Conservation (phyloP, 2,888 invertebrate genomes). For the Drosophila nigricruria region DNA sequence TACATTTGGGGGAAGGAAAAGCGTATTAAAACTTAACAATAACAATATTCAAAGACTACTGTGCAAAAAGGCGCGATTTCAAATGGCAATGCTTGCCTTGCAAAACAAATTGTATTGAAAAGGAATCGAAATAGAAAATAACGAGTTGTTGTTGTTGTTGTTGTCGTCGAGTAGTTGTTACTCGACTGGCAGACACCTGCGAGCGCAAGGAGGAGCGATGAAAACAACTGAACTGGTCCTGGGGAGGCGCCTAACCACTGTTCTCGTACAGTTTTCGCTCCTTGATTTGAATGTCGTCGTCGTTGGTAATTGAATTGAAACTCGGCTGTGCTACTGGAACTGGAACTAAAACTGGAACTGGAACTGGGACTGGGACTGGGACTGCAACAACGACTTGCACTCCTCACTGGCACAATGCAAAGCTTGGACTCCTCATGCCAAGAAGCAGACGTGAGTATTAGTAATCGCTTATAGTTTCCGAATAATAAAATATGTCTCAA, state of each 20-base stretch:
- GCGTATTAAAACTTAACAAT: slow-evolving; percentile 63
- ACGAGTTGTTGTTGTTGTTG: slow-evolving; percentile 45
- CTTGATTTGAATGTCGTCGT: slow-evolving; percentile 81
- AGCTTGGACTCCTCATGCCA: slow-evolving; percentile 89
- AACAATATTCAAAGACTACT: slow-evolving; percentile 55
- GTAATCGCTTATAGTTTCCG: not conserved
- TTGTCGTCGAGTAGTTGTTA: slow-evolving; percentile 63
- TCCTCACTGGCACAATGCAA: slow-evolving; percentile 87
- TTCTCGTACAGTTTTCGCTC: slow-evolving; percentile 48
- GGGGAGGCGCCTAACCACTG: slow-evolving; percentile 55
- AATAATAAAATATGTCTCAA: not conserved
- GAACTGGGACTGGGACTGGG: slow-evolving; percentile 51
- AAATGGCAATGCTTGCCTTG: slow-evolving; percentile 43
- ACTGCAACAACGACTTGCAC: slow-evolving; percentile 61
- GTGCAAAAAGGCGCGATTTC: slow-evolving; percentile 55
- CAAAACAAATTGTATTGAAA: slow-evolving; percentile 35
- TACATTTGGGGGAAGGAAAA: slow-evolving; percentile 62
- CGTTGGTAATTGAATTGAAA: slow-evolving; percentile 73
- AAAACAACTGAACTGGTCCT: slow-evolving; percentile 66
- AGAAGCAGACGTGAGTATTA: slow-evolving; percentile 88
- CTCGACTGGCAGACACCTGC: slow-evolving; percentile 73
- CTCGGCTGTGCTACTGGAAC: slow-evolving; percentile 54
- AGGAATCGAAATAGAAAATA: slow-evolving; percentile 51
- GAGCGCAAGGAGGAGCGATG: slow-evolving; percentile 65
- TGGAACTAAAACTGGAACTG: slow-evolving; percentile 46